These are phyloP conservation scores for Himalopsyche kuldschensis DNA, from an alignment of 2,888 invertebrate genomes.

Conservation along the genomic window DNA sequence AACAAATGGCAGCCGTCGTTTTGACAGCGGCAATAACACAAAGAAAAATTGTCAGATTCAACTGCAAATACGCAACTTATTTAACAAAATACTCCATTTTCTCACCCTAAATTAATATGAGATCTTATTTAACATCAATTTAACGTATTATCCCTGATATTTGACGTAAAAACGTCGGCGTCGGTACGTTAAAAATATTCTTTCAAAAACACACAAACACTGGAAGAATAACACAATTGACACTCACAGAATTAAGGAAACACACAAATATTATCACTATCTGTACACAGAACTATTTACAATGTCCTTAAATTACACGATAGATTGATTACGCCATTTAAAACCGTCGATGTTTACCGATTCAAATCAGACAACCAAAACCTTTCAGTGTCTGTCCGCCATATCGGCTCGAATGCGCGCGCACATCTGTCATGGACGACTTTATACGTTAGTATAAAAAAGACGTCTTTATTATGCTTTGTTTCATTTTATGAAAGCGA, in stretches of 20 bases:
- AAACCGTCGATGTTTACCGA: conserved; percentile 66
- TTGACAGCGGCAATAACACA: conserved; percentile 60
- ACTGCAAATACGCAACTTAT: conserved; percentile 35
- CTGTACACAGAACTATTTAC: conserved; percentile 75
- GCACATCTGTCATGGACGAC: conserved; percentile 45
- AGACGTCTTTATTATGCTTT: background rate
- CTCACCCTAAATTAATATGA: conserved; percentile 45
- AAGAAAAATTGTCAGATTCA: conserved; percentile 49
- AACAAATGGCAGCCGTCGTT: conserved; percentile 59
- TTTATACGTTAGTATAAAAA: conserved; percentile 16
- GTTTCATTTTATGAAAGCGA: background rate
- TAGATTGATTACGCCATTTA: conserved; percentile 69
- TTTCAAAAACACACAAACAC: conserved; percentile 59
- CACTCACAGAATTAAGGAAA: conserved; percentile 65
- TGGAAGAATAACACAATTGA: conserved; percentile 56
- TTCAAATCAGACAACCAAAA: conserved; percentile 59
- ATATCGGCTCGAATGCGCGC: conserved; percentile 61
- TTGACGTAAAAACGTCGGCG: conserved; percentile 62
- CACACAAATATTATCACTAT: conserved; percentile 72
- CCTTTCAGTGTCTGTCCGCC: conserved; percentile 59
- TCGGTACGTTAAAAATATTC: conserved; percentile 59
- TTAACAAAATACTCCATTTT: conserved; percentile 9
- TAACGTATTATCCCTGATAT: conserved; percentile 51
- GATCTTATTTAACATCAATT: conserved; percentile 42
- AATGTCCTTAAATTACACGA: conserved; percentile 69